Base-by-base conservation (phyloP, 2,797 vertebrate genomes). In the Xiphorhynchus erythropygius region DNA sequence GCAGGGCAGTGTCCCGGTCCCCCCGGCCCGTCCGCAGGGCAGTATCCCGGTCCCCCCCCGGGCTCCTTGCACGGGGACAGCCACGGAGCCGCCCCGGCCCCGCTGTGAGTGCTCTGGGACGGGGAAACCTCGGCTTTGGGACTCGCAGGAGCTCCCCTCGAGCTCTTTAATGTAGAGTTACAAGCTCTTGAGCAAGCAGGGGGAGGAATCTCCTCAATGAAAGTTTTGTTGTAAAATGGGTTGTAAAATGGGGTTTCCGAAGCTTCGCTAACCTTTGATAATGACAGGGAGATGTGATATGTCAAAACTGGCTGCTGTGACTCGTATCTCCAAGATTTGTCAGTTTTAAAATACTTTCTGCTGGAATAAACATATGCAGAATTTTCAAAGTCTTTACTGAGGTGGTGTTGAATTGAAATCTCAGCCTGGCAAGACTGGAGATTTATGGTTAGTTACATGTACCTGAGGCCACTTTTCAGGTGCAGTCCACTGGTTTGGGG, bases 401-500 rank as follows among this genome's bases (percentile, higher is more conserved):
- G 19, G 4, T 37, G 7, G 10, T 60, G 46, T 28, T 84, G 59
- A 33, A 13, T 35, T 63, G 41, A 41, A 65, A n/a, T 19, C 10
- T 33, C 11, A 23, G 8, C 39, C 47, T 35, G 69, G 13, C 13
- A 25, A 25, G 67, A 44, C 13, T 57, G 24, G 41, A 28, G 33
- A 4, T 55, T 24, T 49, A 5, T 17, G 17, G 27, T 59, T 37
- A 46, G 13, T n/a, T 79, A 1, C 30, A 46, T 5, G 1, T 33
- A 52, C 39, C 19, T 74, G 59, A n/a, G 55, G 18, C 79, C 21
- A 16, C 39, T 59, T 77, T 14, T n/a, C 14, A 84, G 67, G 63
- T 17, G 4, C 32, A 53, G 13, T 33, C 5, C 18, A 0, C 2
- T 2, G 7, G 10, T 64, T 57, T 22, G 0, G 3, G 44, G 42